Conservation (phyloP, 1,140 invertebrate genomes). For the Phortica variegata region DNA sequence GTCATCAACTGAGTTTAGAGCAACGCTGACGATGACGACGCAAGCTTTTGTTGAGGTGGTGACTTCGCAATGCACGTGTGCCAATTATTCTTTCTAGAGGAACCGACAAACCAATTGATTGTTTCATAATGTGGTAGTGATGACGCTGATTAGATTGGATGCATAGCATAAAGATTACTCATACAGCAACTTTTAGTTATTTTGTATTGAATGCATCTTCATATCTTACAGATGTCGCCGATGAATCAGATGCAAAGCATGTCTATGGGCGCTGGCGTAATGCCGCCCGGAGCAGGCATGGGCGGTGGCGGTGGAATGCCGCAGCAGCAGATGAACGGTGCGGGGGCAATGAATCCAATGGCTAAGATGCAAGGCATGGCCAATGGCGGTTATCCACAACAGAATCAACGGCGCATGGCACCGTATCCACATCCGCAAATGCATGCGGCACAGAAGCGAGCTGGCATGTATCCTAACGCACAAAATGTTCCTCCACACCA, state of each 20-base stretch:
- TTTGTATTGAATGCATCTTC: not conserved
- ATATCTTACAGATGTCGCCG: conserved; percentile 42
- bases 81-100: no score
- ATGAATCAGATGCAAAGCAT: conserved; percentile 56
- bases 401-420: conserved; percentile 65
- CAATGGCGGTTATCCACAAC: conserved; percentile 54
- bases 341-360: conserved; percentile 59
- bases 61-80: no score
- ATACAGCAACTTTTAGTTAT: no score
- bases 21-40: no score
- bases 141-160: no score
- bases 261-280: conserved; percentile 60
- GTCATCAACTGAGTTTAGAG: no score
- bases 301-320: conserved; percentile 47
- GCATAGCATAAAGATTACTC: no score
- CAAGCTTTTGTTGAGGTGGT: no score
- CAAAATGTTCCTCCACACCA: conserved; percentile 33
- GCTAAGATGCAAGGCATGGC: conserved; percentile 58
- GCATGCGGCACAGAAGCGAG: conserved; percentile 75
- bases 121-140: no score
- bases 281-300: conserved; percentile 59
- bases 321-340: conserved; percentile 30
- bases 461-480: conserved; percentile 43
- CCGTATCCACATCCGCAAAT: conserved; percentile 79
- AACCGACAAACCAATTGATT: no score